These are phyloP conservation scores for Metalampra italica DNA, from an alignment of 2,888 invertebrate species.

Conservation along the genomic window DNA sequence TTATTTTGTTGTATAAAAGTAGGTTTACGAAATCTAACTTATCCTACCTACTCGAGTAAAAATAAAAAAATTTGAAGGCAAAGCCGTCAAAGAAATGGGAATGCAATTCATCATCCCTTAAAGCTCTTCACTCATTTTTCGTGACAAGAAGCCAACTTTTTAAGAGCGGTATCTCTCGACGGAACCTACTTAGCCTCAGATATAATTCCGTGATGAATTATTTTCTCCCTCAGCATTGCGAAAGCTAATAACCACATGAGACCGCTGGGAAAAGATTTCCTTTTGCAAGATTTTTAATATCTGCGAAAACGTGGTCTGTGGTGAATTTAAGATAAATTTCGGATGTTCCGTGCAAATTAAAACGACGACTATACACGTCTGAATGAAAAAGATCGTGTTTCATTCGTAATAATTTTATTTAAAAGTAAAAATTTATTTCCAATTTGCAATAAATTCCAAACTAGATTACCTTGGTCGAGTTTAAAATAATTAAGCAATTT, in stretches of 20 bases:
- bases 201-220: background rate
- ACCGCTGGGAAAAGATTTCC: background rate
- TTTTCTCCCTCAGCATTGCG: background rate
- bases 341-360: too few relatives aligned
- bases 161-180: constrained; percentile 7
- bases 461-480: too few relatives aligned
- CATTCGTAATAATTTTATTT: too few relatives aligned
- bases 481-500: too few relatives aligned
- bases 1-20: too few relatives aligned
- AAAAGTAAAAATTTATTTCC: too few relatives aligned
- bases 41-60: background rate
- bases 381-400: too few relatives aligned
- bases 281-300: background rate
- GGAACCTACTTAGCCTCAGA: constrained; percentile 6
- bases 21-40: background rate
- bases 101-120: constrained; percentile 30
- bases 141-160: constrained; percentile 19
- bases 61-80: background rate
- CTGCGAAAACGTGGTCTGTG: background rate
- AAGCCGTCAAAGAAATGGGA: constrained; percentile 15
- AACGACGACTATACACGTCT: too few relatives aligned
- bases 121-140: constrained; percentile 12
- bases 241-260: background rate
- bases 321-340: too few relatives aligned
- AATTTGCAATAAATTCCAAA: too few relatives aligned